Conservation (phyloP, 2,888 invertebrate species). For the Drosophila colorata region DNA sequence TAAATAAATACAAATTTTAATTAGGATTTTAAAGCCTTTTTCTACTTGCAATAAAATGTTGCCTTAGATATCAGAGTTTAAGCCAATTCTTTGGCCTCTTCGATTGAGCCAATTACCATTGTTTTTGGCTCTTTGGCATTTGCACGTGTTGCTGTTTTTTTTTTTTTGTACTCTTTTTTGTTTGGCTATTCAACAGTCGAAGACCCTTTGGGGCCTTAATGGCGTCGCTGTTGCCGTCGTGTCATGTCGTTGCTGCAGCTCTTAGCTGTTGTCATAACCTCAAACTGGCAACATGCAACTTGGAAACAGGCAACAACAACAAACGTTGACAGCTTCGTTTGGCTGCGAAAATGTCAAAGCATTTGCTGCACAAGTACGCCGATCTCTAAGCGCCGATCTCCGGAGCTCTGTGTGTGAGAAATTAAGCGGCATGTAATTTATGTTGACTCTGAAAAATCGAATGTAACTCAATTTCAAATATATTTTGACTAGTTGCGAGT, state of each 20-base stretch:
- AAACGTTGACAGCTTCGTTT: constrained; percentile 27
- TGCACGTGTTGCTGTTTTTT: constrained; percentile 1
- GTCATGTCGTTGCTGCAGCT: constrained; percentile 27
- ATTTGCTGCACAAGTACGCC: neutral
- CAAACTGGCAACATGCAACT: constrained; percentile 47
- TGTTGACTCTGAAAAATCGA: constrained; percentile 78
- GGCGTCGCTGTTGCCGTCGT: constrained; percentile 41
- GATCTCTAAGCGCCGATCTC: constrained; percentile 1
- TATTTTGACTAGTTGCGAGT: constrained; percentile 43
- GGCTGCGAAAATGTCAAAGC: constrained; percentile 63
- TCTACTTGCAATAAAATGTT: too few species aligned
- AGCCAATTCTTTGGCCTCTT: neutral
- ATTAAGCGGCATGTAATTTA: constrained; percentile 75
- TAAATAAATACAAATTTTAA: too few species aligned
- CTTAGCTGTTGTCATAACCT: constrained; percentile 71
- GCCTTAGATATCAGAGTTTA: neutral
- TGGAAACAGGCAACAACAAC: constrained; percentile 33
- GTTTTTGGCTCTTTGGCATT: constrained; percentile 24
- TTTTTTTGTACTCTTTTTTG: neutral
- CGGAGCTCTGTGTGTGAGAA: constrained; percentile 46
- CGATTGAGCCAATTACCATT: constrained; percentile 1
- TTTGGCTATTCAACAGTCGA: constrained; percentile 15
- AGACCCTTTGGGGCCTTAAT: constrained; percentile 26
- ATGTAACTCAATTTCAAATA: constrained; percentile 73
- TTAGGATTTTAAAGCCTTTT: too few species aligned